A percentile compares a stretch with the other conserved stretches of the same genome.
These are phyloP conservation scores for Acronicta psi DNA, from an alignment of 2,888 invertebrate genomes.

Conservation along the genomic window DNA sequence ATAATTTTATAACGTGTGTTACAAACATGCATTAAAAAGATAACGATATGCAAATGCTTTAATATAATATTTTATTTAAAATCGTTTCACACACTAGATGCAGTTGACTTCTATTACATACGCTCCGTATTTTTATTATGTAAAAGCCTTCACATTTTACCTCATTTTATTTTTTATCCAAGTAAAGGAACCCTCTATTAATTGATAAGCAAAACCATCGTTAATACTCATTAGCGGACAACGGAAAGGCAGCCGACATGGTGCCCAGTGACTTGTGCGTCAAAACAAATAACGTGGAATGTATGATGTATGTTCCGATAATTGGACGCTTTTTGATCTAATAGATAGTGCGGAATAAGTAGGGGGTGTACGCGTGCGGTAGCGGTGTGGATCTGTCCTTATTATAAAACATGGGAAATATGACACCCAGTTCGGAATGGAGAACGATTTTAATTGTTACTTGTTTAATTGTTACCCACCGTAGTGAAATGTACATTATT, in stretches of 20 bases:
- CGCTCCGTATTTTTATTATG: conserved; percentile 10
- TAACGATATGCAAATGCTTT: too few relatives aligned
- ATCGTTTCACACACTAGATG: background rate
- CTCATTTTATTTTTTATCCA: conserved; percentile 33
- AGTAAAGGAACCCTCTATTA: conserved; percentile 34
- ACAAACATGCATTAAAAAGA: too few relatives aligned
- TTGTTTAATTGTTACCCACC: background rate
- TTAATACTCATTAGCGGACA: conserved; percentile 56
- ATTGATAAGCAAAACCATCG: conserved; percentile 52
- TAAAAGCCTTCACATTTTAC: conserved; percentile 22
- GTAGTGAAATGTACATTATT: background rate
- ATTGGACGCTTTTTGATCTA: conserved; percentile 78
- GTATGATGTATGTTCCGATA: conserved; percentile 81
- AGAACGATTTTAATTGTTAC: too few relatives aligned
- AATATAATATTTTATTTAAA: too few relatives aligned
- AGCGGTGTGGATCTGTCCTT: conserved; percentile 25
- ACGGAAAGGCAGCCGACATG: conserved; percentile 49
- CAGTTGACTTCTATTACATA: background rate
- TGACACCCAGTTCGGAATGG: background rate
- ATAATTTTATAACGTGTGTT: too few relatives aligned
- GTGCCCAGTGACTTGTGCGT: conserved; percentile 63
- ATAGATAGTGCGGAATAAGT: conserved; percentile 66
- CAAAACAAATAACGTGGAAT: conserved; percentile 81
- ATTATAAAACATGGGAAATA: background rate
- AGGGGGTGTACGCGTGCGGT: conserved; percentile 35